Evolutionary conservation across 2,113 vertebrate genomes (phyloP), one percentile per base, ranked within the genome.

Genomic region (Planiliza haematocheilus): DNA sequence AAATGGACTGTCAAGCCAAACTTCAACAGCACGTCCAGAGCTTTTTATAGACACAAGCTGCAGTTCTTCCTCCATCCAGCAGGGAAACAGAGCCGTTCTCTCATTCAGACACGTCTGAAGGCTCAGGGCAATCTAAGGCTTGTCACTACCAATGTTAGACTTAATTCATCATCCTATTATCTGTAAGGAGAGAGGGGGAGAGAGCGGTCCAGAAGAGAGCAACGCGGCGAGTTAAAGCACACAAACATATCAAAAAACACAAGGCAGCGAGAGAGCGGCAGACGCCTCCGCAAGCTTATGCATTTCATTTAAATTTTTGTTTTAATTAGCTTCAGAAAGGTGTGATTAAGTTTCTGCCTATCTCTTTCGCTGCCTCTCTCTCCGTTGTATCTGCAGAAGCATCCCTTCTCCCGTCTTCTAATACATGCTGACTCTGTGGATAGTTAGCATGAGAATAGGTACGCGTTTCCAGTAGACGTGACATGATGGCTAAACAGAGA

Each of bases 111-210:
- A 70, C 46, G n/a, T 81, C 61, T 77, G 50, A 82, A 67, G 62
- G 74, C 79, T 82, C 51, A 70, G 75, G 68, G 74, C 74, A 83
- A 88, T 86, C 83, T 88, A 74, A 64, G 52, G 41, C 82, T 74
- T 90, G 87, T 90, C 89, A 78, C 74, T 73, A 70, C 49, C 77
- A 66, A 90, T 87, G 86, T 75, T 60, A 46, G 52, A 80, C 81
- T 78, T 81, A 84, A 89, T 91, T 88, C 82, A 89, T 91, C 88
- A 88, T 76, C 71, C 72, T 41, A 74, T 79, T 87, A 83, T 87
- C 81, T 85, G 6, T 14, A 43, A 38, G 65, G 72, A 77, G 69
- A 30, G 24, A 30, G 7, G 65, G 50, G 24, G 24, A 30, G 24
- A 30, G 24, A 30, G 24, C 24, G 65, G 81, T 62, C 46, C 41